Base-by-base conservation (phyloP, 1,140 invertebrate genomes). In the Hyles euphorbiae region DNA sequence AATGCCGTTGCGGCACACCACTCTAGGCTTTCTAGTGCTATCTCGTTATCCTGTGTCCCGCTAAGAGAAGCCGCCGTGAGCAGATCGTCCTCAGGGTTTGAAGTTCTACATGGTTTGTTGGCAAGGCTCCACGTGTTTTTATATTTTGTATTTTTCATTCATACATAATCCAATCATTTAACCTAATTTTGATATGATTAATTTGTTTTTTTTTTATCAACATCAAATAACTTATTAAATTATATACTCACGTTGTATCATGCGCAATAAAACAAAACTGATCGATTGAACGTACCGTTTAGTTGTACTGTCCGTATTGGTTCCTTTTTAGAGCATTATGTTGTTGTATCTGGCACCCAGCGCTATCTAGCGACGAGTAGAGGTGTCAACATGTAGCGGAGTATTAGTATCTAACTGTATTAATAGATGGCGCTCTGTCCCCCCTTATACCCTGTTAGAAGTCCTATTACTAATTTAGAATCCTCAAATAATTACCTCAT, bases 101-200 rank as follows among this genome's bases (percentile, higher is more conserved):
- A 81, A 81, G 77, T 72, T 72, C 75, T 78, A 80, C 71, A 67
- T 74, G 70, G 72, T 79, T 76, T 74, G 70, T 71, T 84, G 79
- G 81, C 81, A 84, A 84, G 81, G 78, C 74, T 81, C 46, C 57
- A 59, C 40, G 12, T 55, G 48, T 45, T 47, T 63, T 58, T 55
- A 22, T 36, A 54, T 64, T 60, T 60, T 45, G 40, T 53, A 61
- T 57, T 34, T 53, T 57, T 56, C 50, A 51, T 43, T 54, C 53
- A 44, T 45, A 8, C 36, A 40, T 40, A 40, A 40, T 40, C 36
- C 36, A 40, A 5, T 40, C 36, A 40, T 40, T 40, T 40, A 40
- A 40, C 8, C 36, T 5, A 40, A 5, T 40, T 8, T 40, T 40
- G 8, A 40, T 40, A 40, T 40, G 4, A 5, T 40, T 7, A 36